phyloP scores from a whole-genome alignment of 2,888 invertebrate species.

The Cheilosia scutellata region DNA sequence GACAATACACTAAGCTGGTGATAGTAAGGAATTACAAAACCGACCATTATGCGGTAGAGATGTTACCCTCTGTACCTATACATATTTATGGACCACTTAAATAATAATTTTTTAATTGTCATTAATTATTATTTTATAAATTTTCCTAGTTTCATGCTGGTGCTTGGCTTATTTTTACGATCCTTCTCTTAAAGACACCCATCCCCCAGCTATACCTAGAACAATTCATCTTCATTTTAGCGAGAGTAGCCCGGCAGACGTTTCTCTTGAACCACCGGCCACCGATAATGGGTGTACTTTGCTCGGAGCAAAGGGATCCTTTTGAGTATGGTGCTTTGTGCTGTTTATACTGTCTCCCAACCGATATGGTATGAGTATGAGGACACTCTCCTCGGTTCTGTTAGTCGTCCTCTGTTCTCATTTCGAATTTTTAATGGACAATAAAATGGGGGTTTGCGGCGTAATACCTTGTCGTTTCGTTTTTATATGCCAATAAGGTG shows the following conservation, averaged over 20 bases:
- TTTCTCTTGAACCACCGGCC: conserved; percentile 19
- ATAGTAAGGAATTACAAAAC: neutral
- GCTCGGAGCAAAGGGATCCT: conserved; percentile 6
- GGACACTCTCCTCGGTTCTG: neutral
- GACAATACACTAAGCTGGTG: neutral
- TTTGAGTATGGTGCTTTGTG: conserved; percentile 7
- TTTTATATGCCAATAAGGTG: conserved; percentile 60
- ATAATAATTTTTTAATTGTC: conserved; percentile 61
- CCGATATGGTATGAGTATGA: neutral
- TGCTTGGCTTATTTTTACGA: conserved; percentile 4
- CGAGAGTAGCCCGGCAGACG: neutral
- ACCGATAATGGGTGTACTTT: conserved; percentile 7
- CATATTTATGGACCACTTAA: conserved; percentile 37
- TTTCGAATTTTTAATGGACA: conserved; percentile 61
- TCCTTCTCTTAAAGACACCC: neutral
- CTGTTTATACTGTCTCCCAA: neutral
- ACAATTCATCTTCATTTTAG: conserved; percentile 55
- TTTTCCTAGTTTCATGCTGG: conserved; percentile 21
- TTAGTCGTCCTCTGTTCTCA: conserved; percentile 10
- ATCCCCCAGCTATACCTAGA: neutral
- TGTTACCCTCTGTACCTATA: neutral
- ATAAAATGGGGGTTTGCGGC: conserved; percentile 58
- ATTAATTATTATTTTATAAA: conserved; percentile 50
- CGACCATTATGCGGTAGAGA: neutral
- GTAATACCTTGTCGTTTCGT: conserved; percentile 60